Base-by-base conservation (phyloP, 2,113 vertebrate genomes). In the Chrysochloris asiatica region DNA sequence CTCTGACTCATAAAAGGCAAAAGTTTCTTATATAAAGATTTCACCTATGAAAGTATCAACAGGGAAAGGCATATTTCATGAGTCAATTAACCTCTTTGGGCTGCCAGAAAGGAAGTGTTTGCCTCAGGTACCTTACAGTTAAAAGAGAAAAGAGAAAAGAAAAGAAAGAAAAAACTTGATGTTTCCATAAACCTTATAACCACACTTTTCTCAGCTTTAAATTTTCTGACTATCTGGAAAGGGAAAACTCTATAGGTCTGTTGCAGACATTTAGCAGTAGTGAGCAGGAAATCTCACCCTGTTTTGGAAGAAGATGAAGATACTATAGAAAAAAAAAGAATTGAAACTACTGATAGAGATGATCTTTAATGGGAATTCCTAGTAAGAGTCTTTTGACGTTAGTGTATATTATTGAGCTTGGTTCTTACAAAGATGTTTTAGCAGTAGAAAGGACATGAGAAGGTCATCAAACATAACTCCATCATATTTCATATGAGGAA, bases 271-370 rank as follows among this genome's bases (percentile, higher is more conserved):
- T 65, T 65, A 84, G 26, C 14, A 52, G 9, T 47, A 83, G 33
- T 73, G 30, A 95, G 71, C 22, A 84, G 73, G 48, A 91, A 90
- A 82, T 63, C 52, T 89, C 75, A 52, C 45, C 33, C 36, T 61
- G 14, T 71, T 92, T 93, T 54, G 16, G 36, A 72, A 82, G 16
- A 43, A 94, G 38, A 90, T 65, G 45, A 93, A 4, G 17, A 83
- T 89, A 80, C 50, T 22, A 73, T 56, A 50, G 4, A 41, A 85
- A 81, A 61, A 61, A 61, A 41, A 52, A 65, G 38, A 48, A 45
- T 65, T 77, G n/a, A 72, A 69, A 86, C 7, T 72, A 73, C 54
- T 63, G 30, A n/a, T 63, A 81, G 13, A 87, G 77, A 82, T 69
- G 69, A 80, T 50, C 43, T 52, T 82, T 67, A n/a, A 72, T 67